Conservation (phyloP, 2,113 vertebrate species). For the Castor canadensis region DNA sequence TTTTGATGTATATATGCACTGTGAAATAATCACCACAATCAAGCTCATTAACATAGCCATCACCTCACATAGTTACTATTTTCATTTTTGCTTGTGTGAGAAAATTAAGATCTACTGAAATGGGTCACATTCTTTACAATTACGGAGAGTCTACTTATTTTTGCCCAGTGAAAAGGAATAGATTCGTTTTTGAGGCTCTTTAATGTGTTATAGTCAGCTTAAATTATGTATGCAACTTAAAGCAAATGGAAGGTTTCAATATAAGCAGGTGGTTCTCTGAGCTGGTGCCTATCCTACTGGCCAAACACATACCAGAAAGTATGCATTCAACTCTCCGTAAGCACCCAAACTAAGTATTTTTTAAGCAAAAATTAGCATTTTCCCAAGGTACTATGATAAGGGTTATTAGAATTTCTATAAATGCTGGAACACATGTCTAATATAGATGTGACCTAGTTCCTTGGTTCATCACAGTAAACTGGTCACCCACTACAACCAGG, state of each 20-base stretch:
- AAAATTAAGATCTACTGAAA: slow-evolving; percentile 36
- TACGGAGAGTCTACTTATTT: slow-evolving; percentile 48
- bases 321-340: slow-evolving; percentile 4
- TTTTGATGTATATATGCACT: neutral
- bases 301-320: slow-evolving; percentile 34
- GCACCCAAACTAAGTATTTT: neutral
- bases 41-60: slow-evolving; percentile 1
- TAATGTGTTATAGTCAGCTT: slow-evolving; percentile 44
- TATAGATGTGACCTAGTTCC: slow-evolving; percentile 27
- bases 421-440: neutral
- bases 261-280: slow-evolving; percentile 41
- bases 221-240: slow-evolving; percentile 66
- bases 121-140: slow-evolving; percentile 49
- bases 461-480: neutral
- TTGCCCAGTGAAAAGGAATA: slow-evolving; percentile 50
- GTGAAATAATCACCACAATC: neutral
- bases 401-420: neutral
- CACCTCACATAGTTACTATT: neutral
- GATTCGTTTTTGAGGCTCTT: slow-evolving; percentile 40
- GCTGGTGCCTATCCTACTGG: slow-evolving; percentile 23
- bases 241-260: slow-evolving; percentile 56
- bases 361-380: neutral
- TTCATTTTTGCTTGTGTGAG: neutral
- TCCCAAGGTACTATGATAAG: neutral
- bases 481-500: neutral